Evolutionary conservation across 2,113 vertebrate genomes (phyloP).

Genomic region (Etheostoma spectabile): DNA sequence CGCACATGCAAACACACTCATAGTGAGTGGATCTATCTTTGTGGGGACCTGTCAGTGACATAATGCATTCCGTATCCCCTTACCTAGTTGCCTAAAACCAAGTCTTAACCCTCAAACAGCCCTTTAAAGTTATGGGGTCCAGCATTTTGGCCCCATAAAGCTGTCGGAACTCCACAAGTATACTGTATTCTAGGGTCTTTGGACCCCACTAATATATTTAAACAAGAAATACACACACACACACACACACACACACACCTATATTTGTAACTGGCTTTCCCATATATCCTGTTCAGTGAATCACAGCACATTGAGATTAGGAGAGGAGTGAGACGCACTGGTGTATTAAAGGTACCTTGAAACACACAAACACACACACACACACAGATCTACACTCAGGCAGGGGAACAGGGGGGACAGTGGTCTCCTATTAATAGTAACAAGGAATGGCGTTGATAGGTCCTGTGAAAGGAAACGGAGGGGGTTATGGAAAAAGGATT

Average conservation of each 20-base stretch:
- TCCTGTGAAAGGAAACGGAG: constrained; percentile 79
- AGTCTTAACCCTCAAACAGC: too few species aligned
- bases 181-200: too few species aligned
- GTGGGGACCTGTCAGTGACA: too few species aligned
- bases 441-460: constrained; percentile 83
- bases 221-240: neutral
- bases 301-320: constrained; percentile 61
- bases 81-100: too few species aligned
- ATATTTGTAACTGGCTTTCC: constrained; percentile 62
- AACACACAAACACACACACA: constrained; percentile 40
- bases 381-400: constrained; percentile 46
- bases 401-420: constrained; percentile 65
- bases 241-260: constrained; percentile 43
- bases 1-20: constrained; percentile 30
- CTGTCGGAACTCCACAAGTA: too few species aligned
- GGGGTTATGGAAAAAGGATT: constrained; percentile 83
- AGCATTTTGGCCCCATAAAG: too few species aligned
- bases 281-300: constrained; percentile 65
- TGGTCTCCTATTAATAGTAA: constrained; percentile 81
- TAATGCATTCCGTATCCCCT: too few species aligned
- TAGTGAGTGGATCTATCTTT: too few species aligned
- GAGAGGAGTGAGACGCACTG: constrained; percentile 58
- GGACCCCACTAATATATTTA: too few species aligned
- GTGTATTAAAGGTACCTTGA: constrained; percentile 64
- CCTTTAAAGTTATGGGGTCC: too few species aligned